These are phyloP conservation scores for Stomatorhinus walkeri DNA, from an alignment of 2,797 vertebrate species.

Conservation along the genomic window DNA sequence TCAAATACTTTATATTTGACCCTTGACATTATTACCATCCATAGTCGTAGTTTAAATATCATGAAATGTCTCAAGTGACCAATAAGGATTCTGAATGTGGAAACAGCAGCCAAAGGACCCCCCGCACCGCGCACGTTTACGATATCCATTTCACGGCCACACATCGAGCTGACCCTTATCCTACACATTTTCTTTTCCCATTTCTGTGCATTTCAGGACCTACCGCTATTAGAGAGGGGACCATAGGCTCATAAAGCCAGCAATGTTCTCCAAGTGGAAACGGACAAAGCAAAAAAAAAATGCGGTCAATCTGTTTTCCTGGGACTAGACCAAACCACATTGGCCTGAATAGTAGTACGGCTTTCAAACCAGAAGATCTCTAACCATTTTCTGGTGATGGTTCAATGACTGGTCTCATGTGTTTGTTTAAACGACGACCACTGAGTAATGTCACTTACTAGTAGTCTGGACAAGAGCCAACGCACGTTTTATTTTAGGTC, in stretches of 20 bases:
- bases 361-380: background rate
- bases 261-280: constrained; percentile 22
- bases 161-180: constrained; percentile 25
- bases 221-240: constrained; percentile 27
- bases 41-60: background rate
- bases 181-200: constrained; percentile 33
- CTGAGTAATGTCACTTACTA: constrained; percentile 5
- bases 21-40: background rate
- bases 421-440: background rate
- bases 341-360: background rate
- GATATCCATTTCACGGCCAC: constrained; percentile 30
- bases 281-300: constrained; percentile 29
- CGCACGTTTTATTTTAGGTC: background rate
- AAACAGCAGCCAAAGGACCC: background rate
- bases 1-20: background rate
- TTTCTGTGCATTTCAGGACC: constrained; percentile 30
- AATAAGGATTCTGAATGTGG: background rate
- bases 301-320: constrained; percentile 20
- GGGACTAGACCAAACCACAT: constrained; percentile 15
- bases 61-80: background rate
- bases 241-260: constrained; percentile 38
- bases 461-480: background rate
- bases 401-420: background rate
- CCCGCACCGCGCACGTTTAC: constrained; percentile 21
- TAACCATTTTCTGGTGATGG: constrained; percentile 11